A percentile compares a stretch with the other conserved stretches of the same genome.
Evolutionary conservation across 2,888 invertebrate species (phyloP).

Genomic region (Hirtodrosophila alboralis): DNA sequence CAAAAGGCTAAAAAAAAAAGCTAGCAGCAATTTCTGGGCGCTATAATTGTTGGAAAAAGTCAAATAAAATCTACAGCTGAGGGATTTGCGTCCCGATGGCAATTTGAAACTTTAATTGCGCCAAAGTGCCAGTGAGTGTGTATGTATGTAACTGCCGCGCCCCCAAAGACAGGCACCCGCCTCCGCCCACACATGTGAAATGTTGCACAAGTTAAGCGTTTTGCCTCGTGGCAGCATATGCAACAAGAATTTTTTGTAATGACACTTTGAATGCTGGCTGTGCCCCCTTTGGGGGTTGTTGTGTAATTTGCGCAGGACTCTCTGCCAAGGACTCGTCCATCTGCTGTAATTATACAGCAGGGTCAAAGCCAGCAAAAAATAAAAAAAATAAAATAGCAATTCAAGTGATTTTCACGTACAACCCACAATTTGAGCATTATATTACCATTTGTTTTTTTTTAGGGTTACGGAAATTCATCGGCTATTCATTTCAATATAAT

Average conservation of each 20-base stretch:
- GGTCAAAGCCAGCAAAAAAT: conserved; percentile 1
- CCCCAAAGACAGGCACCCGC: not conserved
- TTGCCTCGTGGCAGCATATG: conserved; percentile 25
- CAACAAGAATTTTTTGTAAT: conserved; percentile 54
- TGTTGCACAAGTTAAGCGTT: conserved; percentile 26
- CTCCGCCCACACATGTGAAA: not conserved
- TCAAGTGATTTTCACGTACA: conserved; percentile 9
- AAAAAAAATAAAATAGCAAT: too few species aligned
- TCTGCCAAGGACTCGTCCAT: conserved; percentile 34
- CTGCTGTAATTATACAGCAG: conserved; percentile 23
- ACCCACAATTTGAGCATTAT: conserved; percentile 59
- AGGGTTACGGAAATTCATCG: conserved; percentile 23
- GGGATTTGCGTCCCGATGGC: conserved; percentile 43
- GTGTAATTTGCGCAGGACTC: conserved; percentile 21
- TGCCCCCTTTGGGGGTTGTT: conserved; percentile 32
- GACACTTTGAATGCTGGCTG: conserved; percentile 37
- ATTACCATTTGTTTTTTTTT: conserved; percentile 20
- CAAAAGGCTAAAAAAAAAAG: conserved; percentile 23
- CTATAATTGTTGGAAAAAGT: conserved; percentile 58
- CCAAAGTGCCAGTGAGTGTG: conserved; percentile 49
- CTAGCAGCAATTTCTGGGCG: too few species aligned
- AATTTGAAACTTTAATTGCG: conserved; percentile 63
- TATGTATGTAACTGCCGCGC: conserved; percentile 27
- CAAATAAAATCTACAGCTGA: conserved; percentile 45
- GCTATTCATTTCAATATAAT: conserved; percentile 64